Percentiles rank a stretch among this genome's conserved stretches.
phyloP scores from a whole-genome alignment of 2,888 invertebrate species.

The Phasia obesa region DNA sequence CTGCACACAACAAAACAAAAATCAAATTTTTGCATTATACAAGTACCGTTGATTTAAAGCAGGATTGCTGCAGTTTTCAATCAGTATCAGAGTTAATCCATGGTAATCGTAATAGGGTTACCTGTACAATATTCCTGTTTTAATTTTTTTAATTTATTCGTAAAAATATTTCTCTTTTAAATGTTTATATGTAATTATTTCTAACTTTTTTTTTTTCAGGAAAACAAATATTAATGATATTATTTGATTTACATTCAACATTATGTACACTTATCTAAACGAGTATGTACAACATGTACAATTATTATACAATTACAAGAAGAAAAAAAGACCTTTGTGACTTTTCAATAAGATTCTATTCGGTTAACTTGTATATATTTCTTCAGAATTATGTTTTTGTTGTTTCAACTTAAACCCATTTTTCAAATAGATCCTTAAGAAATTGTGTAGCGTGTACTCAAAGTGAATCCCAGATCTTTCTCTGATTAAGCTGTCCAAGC shows the following conservation, averaged over 20 bases:
- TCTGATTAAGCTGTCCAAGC: not conserved
- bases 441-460: not conserved
- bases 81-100: too few species aligned
- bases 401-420: too few species aligned
- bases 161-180: slow-evolving; percentile 32
- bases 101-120: too few species aligned
- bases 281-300: slow-evolving; percentile 6
- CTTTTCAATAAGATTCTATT: slow-evolving; percentile 35
- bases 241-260: slow-evolving; percentile 37
- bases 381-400: too few species aligned
- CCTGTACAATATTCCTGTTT: slow-evolving; percentile 22
- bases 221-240: slow-evolving; percentile 27
- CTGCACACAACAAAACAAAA: too few species aligned
- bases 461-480: slow-evolving; percentile 1
- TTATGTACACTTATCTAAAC: slow-evolving; percentile 55
- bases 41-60: too few species aligned
- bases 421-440: slow-evolving; percentile 1
- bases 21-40: too few species aligned
- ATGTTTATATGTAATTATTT: not conserved
- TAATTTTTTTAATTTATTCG: slow-evolving; percentile 15
- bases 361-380: not conserved
- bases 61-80: too few species aligned
- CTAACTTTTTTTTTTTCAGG: slow-evolving; percentile 39
- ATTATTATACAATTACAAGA: not conserved
- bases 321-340: slow-evolving; percentile 1